These are phyloP conservation scores for Ataeniobius toweri DNA, from an alignment of 2,797 vertebrate genomes.

Conservation along the genomic window DNA sequence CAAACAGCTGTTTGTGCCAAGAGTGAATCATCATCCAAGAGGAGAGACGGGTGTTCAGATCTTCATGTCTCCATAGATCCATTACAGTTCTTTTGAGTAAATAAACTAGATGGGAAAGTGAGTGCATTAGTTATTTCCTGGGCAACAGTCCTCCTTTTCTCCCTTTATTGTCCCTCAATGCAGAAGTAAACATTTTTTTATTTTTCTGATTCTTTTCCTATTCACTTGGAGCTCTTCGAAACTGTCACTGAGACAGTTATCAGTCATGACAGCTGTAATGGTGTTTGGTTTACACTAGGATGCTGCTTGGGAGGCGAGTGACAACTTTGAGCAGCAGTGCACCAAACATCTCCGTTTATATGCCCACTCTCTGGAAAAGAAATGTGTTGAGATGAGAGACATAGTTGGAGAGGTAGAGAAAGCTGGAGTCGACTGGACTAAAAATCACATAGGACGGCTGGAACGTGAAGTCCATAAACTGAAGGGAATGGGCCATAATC, in stretches of 20 bases:
- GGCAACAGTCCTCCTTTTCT: neutral
- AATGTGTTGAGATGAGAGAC: constrained; percentile 49
- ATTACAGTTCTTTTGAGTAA: no score
- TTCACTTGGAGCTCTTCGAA: neutral
- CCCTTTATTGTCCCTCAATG: neutral
- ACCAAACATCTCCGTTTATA: constrained; percentile 15
- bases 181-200: neutral
- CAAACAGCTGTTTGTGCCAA: no score
- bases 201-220: neutral
- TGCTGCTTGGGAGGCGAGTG: constrained; percentile 45
- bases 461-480: constrained; percentile 35
- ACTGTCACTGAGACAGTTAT: constrained; percentile 14
- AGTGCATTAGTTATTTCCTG: neutral
- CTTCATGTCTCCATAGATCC: no score
- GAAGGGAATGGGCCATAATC: constrained; percentile 25
- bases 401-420: constrained; percentile 54
- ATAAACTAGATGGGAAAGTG: neutral
- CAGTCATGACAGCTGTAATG: neutral
- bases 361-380: constrained; percentile 35
- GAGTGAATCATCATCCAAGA: no score
- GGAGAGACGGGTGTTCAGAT: no score
- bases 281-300: constrained; percentile 30
- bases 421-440: constrained; percentile 45
- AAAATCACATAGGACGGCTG: constrained; percentile 11
- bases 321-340: constrained; percentile 47